phyloP scores from a whole-genome alignment of 2,113 vertebrate species.

The Boulengeromyrus knoepffleri region DNA sequence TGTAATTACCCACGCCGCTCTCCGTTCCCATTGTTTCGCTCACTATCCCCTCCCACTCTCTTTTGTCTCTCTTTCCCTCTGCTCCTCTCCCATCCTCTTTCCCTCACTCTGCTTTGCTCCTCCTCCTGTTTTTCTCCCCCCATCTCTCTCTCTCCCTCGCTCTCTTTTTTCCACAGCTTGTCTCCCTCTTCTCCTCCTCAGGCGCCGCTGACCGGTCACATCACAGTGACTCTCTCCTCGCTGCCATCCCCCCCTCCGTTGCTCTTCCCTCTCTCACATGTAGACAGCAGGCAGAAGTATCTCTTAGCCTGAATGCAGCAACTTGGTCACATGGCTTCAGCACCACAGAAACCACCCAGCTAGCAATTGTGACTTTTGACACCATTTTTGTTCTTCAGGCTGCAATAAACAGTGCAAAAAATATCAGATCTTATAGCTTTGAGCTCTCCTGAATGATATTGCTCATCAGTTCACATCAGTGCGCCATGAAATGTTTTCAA shows the following conservation, averaged over 20 bases:
- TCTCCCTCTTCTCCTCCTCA: neutral
- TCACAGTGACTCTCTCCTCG: neutral
- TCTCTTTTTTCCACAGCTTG: neutral
- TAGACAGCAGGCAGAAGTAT: neutral
- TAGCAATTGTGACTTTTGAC: constrained; percentile 15
- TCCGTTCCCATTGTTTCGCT: neutral
- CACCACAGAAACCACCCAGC: constrained; percentile 15
- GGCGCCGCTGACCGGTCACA: neutral
- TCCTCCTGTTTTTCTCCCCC: neutral
- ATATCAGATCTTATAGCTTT: neutral
- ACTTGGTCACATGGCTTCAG: neutral
- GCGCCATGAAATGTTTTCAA: neutral
- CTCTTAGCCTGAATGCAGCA: constrained; percentile 5
- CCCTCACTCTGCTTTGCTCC: neutral
- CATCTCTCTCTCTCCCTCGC: neutral
- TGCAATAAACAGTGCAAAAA: neutral
- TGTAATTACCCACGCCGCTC: neutral
- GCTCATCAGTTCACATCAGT: neutral
- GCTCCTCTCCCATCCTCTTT: neutral
- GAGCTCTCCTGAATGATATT: neutral
- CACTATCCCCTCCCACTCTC: neutral
- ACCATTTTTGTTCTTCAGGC: constrained; percentile 1
- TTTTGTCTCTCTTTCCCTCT: neutral
- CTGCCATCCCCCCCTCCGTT: neutral
- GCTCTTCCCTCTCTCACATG: neutral